Evolutionary conservation across 2,797 vertebrate genomes (phyloP), one percentile per base, ranked within the genome.

Genomic region (Rhadinocentrus ornatus): DNA sequence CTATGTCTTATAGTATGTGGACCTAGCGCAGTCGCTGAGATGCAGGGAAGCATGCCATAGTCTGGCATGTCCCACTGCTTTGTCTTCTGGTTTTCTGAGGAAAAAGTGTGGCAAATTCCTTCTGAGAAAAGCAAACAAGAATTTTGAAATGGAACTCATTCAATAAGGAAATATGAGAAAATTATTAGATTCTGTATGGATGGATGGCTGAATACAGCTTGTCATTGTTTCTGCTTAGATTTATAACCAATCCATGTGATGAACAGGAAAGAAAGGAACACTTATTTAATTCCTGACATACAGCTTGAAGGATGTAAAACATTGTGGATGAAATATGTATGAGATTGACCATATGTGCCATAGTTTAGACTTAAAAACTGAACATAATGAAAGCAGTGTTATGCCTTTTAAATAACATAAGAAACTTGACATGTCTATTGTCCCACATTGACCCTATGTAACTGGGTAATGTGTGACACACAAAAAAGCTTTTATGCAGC

Each of bases 21-120:
- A 82, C 63, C 75, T 76, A 73, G 27, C 37, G 41, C 82, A 69
- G 70, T 65, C 73, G 78, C 60, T 76, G 68, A 88, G 82, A 77
- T 27, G 62, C 62, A 83, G 62, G 62, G 52, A 60, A 77, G 71
- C 60, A 65, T 75, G 61, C 15, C 24, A 56, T 41, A 66, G 27
- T 57, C 44, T 78, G 62, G 64, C 41, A 70, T 82, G 77, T 64
- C 55, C 80, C 41, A 34, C 46, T 31, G 11, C 32, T 32, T 48
- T 63, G 61, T 55, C 46, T 69, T 71, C 58, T 61, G 52, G 26
- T 79, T 81, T 82, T 75, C 63, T 63, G 50, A 78, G 72, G 83
- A 78, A 78, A 81, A 80, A 78, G n/a, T 73, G 69, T 87, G 80
- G 86, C 71, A 77, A 57, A 75, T 78, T 73, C 39, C 53, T 71